These are phyloP conservation scores for Lepidocolaptes lacrymiger DNA, from an alignment of 2,797 vertebrate genomes.

Conservation along the genomic window DNA sequence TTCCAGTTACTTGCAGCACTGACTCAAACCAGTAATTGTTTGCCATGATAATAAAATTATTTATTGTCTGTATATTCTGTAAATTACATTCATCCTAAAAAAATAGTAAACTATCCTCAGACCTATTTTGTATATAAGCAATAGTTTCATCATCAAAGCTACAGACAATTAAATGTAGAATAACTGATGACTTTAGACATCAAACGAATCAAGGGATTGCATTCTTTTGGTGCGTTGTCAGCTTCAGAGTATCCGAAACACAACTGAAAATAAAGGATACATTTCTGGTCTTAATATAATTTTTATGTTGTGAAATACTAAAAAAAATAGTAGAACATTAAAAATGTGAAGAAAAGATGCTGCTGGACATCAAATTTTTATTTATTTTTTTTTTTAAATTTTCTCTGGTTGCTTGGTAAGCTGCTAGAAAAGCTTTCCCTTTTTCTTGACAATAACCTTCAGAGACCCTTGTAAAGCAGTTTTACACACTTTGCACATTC, in stretches of 20 bases:
- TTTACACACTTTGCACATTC: neutral
- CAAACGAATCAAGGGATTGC: neutral
- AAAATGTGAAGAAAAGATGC: neutral
- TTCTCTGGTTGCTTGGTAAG: neutral
- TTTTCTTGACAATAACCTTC: neutral
- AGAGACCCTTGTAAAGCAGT: neutral
- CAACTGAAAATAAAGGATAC: slow-evolving; percentile 14
- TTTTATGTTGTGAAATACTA: neutral
- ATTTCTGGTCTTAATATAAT: slow-evolving; percentile 2
- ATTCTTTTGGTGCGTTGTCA: neutral
- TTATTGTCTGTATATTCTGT: slow-evolving; percentile 78
- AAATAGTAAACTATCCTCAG: slow-evolving; percentile 73
- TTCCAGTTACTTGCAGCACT: neutral
- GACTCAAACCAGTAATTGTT: slow-evolving; percentile 45
- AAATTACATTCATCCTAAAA: slow-evolving; percentile 78
- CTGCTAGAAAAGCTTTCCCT: neutral
- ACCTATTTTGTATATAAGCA: slow-evolving; percentile 57
- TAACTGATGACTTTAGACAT: slow-evolving; percentile 46
- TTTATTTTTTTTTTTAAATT: neutral
- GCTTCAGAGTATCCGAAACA: slow-evolving; percentile 6
- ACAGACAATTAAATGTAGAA: slow-evolving; percentile 43
- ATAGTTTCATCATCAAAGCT: slow-evolving; percentile 59
- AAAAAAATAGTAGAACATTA: neutral
- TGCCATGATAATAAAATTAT: slow-evolving; percentile 77
- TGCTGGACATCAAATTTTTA: neutral